A percentile compares a stretch with the other conserved stretches of the same genome.
These are phyloP conservation scores for Neofelis nebulosa DNA, from an alignment of 2,113 vertebrate genomes.

Conservation along the genomic window DNA sequence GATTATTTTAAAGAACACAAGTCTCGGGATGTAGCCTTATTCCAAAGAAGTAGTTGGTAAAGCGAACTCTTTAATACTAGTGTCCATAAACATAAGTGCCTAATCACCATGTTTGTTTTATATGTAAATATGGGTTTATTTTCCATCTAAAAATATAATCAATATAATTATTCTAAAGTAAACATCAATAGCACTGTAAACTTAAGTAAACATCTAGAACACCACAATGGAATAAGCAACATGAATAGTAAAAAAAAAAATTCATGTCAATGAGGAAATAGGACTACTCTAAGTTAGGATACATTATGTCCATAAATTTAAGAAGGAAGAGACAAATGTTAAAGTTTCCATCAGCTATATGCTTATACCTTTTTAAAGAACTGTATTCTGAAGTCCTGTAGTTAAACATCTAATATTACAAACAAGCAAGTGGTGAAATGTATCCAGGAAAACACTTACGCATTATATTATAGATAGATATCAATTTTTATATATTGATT, in stretches of 20 bases:
- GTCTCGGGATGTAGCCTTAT: not conserved
- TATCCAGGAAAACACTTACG: not conserved
- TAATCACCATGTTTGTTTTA: not conserved
- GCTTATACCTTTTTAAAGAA: not conserved
- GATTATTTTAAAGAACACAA: not conserved
- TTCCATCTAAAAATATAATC: conserved; percentile 13
- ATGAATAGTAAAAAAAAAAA: not conserved
- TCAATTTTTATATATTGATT: not conserved
- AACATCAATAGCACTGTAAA: not conserved
- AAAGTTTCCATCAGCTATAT: not conserved
- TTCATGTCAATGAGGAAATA: not conserved
- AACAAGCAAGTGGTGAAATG: not conserved
- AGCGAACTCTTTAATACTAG: not conserved
- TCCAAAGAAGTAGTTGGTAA: not conserved
- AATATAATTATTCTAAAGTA: conserved; percentile 39
- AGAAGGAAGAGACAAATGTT: not conserved
- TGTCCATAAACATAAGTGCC: not conserved
- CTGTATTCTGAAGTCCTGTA: not conserved
- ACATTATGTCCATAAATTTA: not conserved
- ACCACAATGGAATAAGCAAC: not conserved
- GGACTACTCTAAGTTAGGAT: not conserved
- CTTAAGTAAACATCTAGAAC: not conserved
- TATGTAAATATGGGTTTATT: not conserved
- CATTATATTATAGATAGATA: not conserved
- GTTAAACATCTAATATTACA: not conserved